phyloP scores from a whole-genome alignment of 2,888 invertebrate species.

The Zhuqinia jingwanae region DNA sequence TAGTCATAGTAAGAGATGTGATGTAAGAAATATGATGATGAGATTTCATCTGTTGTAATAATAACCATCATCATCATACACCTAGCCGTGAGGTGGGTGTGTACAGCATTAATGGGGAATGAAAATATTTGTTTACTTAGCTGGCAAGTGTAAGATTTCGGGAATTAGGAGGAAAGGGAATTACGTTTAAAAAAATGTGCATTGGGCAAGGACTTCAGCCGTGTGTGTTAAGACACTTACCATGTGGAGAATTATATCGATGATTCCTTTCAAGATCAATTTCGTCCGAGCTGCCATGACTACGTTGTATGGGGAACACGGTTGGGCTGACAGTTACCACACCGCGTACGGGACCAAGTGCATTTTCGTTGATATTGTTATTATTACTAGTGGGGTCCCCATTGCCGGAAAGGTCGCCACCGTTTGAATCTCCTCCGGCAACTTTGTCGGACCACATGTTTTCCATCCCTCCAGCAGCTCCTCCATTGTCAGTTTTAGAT shows the following conservation, averaged over 20 bases:
- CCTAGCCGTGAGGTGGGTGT: too few relatives aligned
- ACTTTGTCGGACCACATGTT: conserved; percentile 78
- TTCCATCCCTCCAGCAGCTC: conserved; percentile 65
- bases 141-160: too few relatives aligned
- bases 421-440: conserved; percentile 61
- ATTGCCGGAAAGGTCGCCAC: conserved; percentile 3
- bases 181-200: too few relatives aligned
- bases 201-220: too few relatives aligned
- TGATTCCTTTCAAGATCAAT: conserved; percentile 71
- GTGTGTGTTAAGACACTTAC: conserved; percentile 31
- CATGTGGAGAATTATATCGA: conserved; percentile 71
- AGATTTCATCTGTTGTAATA: conserved; percentile 14
- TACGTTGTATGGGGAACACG: conserved; percentile 75
- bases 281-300: conserved; percentile 73
- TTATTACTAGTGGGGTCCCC: conserved; percentile 43
- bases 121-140: too few relatives aligned
- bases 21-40: conserved; percentile 11
- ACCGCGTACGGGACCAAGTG: conserved; percentile 71
- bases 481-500: conserved; percentile 65
- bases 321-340: conserved; percentile 74
- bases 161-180: background rate
- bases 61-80: background rate
- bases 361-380: conserved; percentile 64
- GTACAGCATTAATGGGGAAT: too few relatives aligned
- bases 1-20: background rate